phyloP scores from a whole-genome alignment of 2,888 invertebrate species.

The Lasioglossum oenotherae region DNA sequence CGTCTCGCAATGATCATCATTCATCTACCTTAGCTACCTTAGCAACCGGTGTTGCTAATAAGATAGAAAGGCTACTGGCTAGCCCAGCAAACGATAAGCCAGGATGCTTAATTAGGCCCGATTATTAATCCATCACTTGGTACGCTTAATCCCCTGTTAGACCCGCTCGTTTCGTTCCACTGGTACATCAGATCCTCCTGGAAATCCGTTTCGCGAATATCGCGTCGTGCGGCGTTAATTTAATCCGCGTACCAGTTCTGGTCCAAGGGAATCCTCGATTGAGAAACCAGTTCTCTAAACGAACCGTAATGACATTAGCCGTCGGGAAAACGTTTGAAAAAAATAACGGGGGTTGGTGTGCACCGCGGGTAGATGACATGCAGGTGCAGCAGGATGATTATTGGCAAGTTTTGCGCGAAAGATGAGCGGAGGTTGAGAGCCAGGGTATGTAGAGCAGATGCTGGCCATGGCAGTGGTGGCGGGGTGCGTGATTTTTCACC shows the following conservation, averaged over 20 bases:
- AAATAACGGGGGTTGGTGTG: slow-evolving; percentile 32
- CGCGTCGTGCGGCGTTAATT: slow-evolving; percentile 31
- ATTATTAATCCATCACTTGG: slow-evolving; percentile 41
- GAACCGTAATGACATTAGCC: slow-evolving; percentile 52
- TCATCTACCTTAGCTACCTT: background rate
- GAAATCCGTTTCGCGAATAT: slow-evolving; percentile 35
- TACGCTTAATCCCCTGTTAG: background rate
- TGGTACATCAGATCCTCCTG: background rate
- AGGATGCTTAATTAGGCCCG: slow-evolving; percentile 18
- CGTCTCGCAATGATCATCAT: slow-evolving; percentile 12
- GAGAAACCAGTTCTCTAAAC: slow-evolving; percentile 56
- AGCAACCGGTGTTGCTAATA: background rate
- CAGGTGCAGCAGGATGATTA: slow-evolving; percentile 58
- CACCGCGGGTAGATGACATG: slow-evolving; percentile 24
- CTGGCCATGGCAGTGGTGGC: slow-evolving; percentile 76
- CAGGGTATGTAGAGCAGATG: slow-evolving; percentile 82
- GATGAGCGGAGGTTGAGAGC: slow-evolving; percentile 76
- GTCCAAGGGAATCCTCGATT: slow-evolving; percentile 16
- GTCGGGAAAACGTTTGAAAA: slow-evolving; percentile 40
- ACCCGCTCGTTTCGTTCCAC: slow-evolving; percentile 12
- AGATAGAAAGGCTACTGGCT: slow-evolving; percentile 2
- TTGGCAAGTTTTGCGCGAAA: slow-evolving; percentile 29
- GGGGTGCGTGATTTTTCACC: slow-evolving; percentile 82
- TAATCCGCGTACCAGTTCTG: slow-evolving; percentile 46
- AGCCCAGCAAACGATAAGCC: background rate